Conservation (phyloP, 2,113 vertebrate genomes). For the Etheostoma cragini region DNA sequence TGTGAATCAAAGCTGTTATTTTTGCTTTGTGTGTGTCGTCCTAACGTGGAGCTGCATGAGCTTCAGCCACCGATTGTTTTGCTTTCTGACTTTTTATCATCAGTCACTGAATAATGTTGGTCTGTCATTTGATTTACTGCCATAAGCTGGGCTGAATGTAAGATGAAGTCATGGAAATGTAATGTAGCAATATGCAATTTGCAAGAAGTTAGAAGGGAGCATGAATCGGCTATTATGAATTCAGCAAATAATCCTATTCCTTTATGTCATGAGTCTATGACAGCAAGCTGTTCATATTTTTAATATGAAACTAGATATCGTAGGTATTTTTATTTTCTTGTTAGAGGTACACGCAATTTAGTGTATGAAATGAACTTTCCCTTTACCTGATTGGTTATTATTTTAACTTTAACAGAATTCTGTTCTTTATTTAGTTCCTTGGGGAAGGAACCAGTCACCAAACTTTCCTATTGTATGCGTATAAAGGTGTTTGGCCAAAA, state of each 20-base stretch:
- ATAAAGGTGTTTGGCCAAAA: neutral
- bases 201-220: neutral
- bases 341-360: neutral
- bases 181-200: neutral
- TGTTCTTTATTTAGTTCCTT: no score
- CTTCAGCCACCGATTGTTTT: neutral
- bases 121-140: neutral
- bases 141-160: neutral
- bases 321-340: neutral
- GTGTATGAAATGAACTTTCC: no score
- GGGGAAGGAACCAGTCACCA: no score
- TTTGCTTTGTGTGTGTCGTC: neutral
- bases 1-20: neutral
- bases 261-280: no score
- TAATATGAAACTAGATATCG: neutral
- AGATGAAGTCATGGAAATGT: neutral
- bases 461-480: neutral
- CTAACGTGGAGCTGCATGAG: no score
- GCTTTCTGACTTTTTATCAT: conserved; percentile 1
- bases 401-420: no score
- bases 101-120: neutral
- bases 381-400: no score
- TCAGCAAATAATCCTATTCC: neutral
- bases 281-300: neutral
- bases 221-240: neutral